phyloP scores from a whole-genome alignment of 2,113 vertebrate species.

The Sinocyclocheilus anophthalmus region DNA sequence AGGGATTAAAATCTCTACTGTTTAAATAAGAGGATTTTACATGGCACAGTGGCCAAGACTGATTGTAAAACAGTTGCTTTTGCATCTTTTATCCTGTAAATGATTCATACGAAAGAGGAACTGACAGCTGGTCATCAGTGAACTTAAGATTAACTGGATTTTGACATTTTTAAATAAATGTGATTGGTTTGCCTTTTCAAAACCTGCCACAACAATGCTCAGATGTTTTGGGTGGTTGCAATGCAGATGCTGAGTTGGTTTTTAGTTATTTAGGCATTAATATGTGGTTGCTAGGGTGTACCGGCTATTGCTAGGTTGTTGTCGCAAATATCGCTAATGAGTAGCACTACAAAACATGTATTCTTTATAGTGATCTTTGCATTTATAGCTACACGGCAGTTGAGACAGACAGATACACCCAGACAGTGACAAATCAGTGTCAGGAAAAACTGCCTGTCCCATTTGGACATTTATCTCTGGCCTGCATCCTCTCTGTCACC shows the following conservation, averaged over 20 bases:
- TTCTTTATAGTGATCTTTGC: not conserved
- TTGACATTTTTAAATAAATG: too few relatives aligned
- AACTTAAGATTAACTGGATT: not conserved
- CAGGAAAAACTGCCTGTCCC: not conserved
- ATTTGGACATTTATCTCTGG: conserved; percentile 22
- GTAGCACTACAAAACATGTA: not conserved
- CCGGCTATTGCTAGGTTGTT: not conserved
- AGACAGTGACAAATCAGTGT: not conserved
- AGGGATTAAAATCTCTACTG: not conserved
- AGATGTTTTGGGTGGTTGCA: too few relatives aligned
- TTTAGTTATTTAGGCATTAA: not conserved
- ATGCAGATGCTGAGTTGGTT: not conserved
- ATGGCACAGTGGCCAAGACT: not conserved
- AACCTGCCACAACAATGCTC: too few relatives aligned
- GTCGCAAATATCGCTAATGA: not conserved
- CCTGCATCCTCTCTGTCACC: not conserved
- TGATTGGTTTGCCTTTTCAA: too few relatives aligned
- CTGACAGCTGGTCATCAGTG: not conserved
- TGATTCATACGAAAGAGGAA: not conserved
- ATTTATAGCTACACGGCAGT: not conserved
- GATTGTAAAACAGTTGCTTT: not conserved
- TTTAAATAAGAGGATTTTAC: not conserved
- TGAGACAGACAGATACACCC: not conserved
- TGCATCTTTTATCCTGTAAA: not conserved
- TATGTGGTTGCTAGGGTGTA: not conserved